Base-by-base conservation (phyloP, 2,888 invertebrate genomes). In the Nymphalis c-album region DNA sequence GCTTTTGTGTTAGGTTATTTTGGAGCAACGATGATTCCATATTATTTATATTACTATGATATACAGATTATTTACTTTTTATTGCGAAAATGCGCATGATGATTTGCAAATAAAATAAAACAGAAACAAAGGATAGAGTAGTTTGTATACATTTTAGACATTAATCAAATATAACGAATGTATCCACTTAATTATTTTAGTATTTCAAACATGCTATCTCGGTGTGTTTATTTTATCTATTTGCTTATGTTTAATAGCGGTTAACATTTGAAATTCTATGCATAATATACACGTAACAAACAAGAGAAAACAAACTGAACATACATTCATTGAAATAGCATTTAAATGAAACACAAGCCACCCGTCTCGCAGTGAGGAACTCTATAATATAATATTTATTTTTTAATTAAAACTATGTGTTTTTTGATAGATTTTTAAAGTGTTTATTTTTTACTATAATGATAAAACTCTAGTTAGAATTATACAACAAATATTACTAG, bases 111-210 rank as follows among this genome's bases (percentile, higher is more conserved):
- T 40, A 40, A 40, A 40, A 40, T 40, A 40, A 13, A 40, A 40
- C 13, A 40, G 40, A 40, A 40, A 40, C 40, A 40, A 40, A 40
- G 40, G 40, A 10, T 40, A 4, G 40, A 40, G 4, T 13, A 40
- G 40, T 40, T 48, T 35, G 13, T 20, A 59, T 45, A 20, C n/a
- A 45, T 40, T 46, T 18, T 20, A 59, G 40, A 59, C 58, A 59
- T 59, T 59, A 40, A 59, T 45, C 35, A 8, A 20, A 47, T 63
- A 58, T 7, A 60, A 59, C 63, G 31, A 63, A 63, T 60, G 59
- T 60, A 51, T 6, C 18, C 31, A 46, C 47, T 63, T 53, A 67
- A 67, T 67, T 59, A 67, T 63, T 64, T 58, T 53, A 59, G 60
- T 31, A 40, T 51, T 35, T 50, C 35, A 50, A 31, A 46, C 17